These are phyloP conservation scores for Aphelinus atriplicis DNA, from an alignment of 1,140 invertebrate genomes.

Conservation along the genomic window DNA sequence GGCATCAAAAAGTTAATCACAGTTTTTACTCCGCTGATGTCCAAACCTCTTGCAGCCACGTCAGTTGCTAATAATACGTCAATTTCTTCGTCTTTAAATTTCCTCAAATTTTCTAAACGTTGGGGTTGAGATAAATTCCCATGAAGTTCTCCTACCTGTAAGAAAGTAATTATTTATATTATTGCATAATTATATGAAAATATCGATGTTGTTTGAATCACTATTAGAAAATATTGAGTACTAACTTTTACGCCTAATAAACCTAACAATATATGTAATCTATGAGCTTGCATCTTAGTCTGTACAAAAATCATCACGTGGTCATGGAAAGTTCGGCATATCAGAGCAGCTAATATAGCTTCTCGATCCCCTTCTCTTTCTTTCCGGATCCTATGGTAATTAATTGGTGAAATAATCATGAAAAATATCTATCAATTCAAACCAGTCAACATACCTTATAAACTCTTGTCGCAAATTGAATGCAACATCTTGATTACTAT, in stretches of 20 bases:
- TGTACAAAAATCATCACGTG: slow-evolving; percentile 95
- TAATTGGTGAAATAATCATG: not conserved
- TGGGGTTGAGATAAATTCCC: slow-evolving; percentile 94
- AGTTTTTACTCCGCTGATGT: slow-evolving; percentile 95
- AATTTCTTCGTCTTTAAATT: slow-evolving; percentile 88
- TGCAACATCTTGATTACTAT: slow-evolving; percentile 95
- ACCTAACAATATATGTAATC: slow-evolving; percentile 90
- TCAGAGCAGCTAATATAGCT: slow-evolving; percentile 87
- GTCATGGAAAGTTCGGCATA: slow-evolving; percentile 93
- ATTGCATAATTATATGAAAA: slow-evolving; percentile 1
- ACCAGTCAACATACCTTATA: slow-evolving; percentile 71
- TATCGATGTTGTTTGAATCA: not conserved
- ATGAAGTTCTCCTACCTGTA: slow-evolving; percentile 87
- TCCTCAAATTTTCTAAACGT: slow-evolving; percentile 86
- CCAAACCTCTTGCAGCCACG: slow-evolving; percentile 94
- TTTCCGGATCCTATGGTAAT: slow-evolving; percentile 71
- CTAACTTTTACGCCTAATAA: slow-evolving; percentile 81
- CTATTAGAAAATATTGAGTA: slow-evolving; percentile 8
- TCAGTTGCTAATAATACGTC: slow-evolving; percentile 96
- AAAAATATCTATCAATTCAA: not conserved
- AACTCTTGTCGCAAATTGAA: slow-evolving; percentile 97
- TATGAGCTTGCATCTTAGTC: slow-evolving; percentile 94
- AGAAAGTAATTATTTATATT: slow-evolving; percentile 8
- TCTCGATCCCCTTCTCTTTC: slow-evolving; percentile 90
- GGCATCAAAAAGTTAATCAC: slow-evolving; percentile 98